Evolutionary conservation across 2,888 invertebrate species (phyloP), one percentile per base, ranked within the genome.

Genomic region (Gymnocheta viridis): DNA sequence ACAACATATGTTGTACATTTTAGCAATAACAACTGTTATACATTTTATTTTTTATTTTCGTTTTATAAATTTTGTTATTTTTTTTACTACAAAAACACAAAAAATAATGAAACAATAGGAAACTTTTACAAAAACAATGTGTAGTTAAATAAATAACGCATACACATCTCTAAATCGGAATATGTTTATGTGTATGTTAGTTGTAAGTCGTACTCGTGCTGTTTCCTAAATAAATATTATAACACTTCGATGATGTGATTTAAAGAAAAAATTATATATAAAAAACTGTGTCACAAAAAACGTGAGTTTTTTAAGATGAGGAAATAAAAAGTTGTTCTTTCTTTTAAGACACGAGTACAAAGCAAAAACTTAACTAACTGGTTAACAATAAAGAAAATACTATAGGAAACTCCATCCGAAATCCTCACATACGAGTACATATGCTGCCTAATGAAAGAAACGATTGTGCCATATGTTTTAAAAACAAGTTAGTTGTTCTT

Each of bases 221-320:
- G 35, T 64, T 79, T 27, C 64, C 64, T 27, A 69, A 82, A 72
- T 70, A 82, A 66, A 69, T 82, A 54, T 69, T 82, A 54, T 76
- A 82, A 82, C 74, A 76, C 74, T 76, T 69, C 47, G 27, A 56
- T 62, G 69, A 76, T 76, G 74, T 70, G 56, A 69, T 72, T 76
- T 82, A 29, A 56, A 41, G 4, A 35, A 27, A 66, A 27, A 54
- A 17, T 62, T 58, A 35, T 32, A 69, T n/a, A 69, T 44, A 69
- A 24, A 58, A 60, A 78, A 78, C 79, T 79, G 69, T 83, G 82
- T 74, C 79, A 58, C 62, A 74, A 66, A 80, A 82, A 76, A 76
- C 83, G 83, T 79, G 80, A 83, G 49, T 64, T 76, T 82, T 82
- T 82, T 69, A 54, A 58, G 56, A 78, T 70, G 72, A 41, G 67